Evolutionary conservation across 2,888 invertebrate species (phyloP).

Genomic region (Cerceris ruficornis): DNA sequence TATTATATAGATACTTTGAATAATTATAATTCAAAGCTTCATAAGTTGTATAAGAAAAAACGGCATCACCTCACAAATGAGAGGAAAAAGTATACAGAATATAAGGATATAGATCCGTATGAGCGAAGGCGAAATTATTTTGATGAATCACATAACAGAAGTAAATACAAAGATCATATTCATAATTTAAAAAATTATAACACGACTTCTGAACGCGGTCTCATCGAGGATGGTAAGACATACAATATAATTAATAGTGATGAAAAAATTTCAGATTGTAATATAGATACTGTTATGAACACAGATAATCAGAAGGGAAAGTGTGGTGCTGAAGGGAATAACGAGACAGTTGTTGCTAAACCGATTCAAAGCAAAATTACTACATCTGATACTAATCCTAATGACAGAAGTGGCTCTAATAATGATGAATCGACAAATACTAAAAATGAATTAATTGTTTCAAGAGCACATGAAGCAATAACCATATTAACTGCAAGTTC

Average conservation of each 20-base stretch:
- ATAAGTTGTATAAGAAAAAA: slow-evolving; percentile 46
- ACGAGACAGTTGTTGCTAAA: background rate
- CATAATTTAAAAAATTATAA: slow-evolving; percentile 34
- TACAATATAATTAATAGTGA: slow-evolving; percentile 43
- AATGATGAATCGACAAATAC: too few species aligned
- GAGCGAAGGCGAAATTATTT: slow-evolving; percentile 26
- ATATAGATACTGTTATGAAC: background rate
- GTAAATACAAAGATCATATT: slow-evolving; percentile 29
- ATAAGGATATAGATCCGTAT: slow-evolving; percentile 31
- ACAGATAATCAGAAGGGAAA: background rate
- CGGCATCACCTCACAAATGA: slow-evolving; percentile 25
- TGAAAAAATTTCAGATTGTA: slow-evolving; percentile 10
- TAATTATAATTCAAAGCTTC: slow-evolving; percentile 48
- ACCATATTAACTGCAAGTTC: too few species aligned
- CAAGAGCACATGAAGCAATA: too few species aligned
- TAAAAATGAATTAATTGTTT: too few species aligned
- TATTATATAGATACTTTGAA: slow-evolving; percentile 36
- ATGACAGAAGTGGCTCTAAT: background rate
- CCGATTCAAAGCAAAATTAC: background rate
- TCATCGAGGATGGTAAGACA: slow-evolving; percentile 8
- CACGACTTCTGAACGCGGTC: slow-evolving; percentile 27
- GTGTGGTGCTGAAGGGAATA: background rate
- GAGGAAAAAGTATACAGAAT: slow-evolving; percentile 29
- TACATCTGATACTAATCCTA: background rate
- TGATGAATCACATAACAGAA: slow-evolving; percentile 25